These are phyloP conservation scores for Magallana gigas DNA, from an alignment of 1,140 invertebrate genomes.

Conservation along the genomic window DNA sequence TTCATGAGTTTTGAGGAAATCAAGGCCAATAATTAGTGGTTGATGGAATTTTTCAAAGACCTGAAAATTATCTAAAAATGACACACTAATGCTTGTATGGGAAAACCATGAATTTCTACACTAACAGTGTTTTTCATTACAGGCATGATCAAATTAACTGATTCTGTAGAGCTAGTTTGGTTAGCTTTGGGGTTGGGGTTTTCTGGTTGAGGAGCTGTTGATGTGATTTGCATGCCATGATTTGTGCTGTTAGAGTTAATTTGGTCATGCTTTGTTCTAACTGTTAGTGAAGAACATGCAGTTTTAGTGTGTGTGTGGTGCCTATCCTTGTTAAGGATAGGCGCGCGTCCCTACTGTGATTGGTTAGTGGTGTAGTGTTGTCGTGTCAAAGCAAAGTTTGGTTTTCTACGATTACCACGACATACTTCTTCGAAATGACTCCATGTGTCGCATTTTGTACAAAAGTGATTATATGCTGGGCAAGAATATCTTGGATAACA, in stretches of 20 bases:
- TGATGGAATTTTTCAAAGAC: no score
- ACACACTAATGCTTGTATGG: no score
- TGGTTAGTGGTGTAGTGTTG: neutral
- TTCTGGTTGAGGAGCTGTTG: no score
- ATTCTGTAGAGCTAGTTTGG: neutral
- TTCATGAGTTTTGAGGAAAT: no score
- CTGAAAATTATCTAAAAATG: no score
- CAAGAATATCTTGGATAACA: constrained; percentile 16
- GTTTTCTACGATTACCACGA: neutral
- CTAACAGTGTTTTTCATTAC: constrained; percentile 49
- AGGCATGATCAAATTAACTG: constrained; percentile 42
- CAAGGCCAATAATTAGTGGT: no score
- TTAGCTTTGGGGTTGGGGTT: no score
- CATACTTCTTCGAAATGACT: constrained; percentile 10
- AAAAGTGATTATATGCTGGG: constrained; percentile 35
- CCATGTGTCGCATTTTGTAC: constrained; percentile 6
- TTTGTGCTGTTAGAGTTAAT: neutral
- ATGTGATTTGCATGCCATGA: no score
- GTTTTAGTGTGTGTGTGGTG: neutral
- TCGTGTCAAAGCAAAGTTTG: neutral
- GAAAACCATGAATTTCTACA: neutral
- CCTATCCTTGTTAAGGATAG: constrained; percentile 35
- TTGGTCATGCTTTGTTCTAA: neutral
- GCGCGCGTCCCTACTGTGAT: constrained; percentile 30
- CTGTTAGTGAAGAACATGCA: no score